Evolutionary conservation across 2,888 invertebrate genomes (phyloP), one percentile per base, ranked within the genome.

Genomic region (Plutella xylostella): DNA sequence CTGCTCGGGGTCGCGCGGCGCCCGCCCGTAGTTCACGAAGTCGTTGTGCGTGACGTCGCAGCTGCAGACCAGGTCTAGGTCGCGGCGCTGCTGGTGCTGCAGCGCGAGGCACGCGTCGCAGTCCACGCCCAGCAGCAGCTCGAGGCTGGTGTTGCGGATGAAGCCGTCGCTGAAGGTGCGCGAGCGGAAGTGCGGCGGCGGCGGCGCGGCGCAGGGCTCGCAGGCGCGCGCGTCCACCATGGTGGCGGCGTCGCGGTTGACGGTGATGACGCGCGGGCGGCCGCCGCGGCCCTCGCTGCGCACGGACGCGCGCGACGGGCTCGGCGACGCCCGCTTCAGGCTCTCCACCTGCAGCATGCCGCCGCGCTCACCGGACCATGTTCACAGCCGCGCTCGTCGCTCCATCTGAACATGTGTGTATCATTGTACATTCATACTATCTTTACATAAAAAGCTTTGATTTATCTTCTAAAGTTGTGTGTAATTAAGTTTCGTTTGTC

Each of bases 121-220:
- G 51, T 84, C 83, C 17, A 83, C 80, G n/a, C 84, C 84, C 3
- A 85, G 72, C 4, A 85, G 63, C 1, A 85, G 69, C 51, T 85
- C 85, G 20, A 85, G 75, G 55, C 85, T 85, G 30, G 80, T 78
- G 56, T 84, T 84, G 49, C 80, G 66, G 48, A 85, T 73, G 56
- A 84, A 85, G 41, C 85, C 84, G 46, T 85, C 85, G 53, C 84
- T 84, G 55, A 85, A 82, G 4, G 85, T 85, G 18, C 85, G 69
- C 7, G 84, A 83, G 42, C 85, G 73, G 52, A 82, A 82, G 51
- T 79, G 74, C 33, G 78, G 58, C 3, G 69, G 63, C 41, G 72
- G 73, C 71, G 5, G 46, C 44, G 42, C 45, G 30, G 60, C 59
- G 18, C 63, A 56, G 37, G 66, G 56, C 45, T 78, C 77, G 61